phyloP scores from a whole-genome alignment of 2,113 vertebrate genomes.

The Coregonus clupeaformis region DNA sequence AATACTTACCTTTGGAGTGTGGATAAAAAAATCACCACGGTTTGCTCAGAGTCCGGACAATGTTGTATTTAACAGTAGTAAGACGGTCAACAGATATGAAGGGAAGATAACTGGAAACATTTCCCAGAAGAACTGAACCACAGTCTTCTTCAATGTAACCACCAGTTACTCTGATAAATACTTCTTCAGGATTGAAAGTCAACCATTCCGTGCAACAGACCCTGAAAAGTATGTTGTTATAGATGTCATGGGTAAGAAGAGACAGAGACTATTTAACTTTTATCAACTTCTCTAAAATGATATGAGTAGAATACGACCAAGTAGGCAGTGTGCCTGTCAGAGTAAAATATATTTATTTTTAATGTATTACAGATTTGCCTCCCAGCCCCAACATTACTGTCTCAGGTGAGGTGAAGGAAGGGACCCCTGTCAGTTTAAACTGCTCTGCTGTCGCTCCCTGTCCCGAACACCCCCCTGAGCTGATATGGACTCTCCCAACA shows the following conservation, averaged over 20 bases:
- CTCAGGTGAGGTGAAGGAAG: slow-evolving; percentile 26
- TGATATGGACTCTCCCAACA: slow-evolving; percentile 41
- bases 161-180: not conserved
- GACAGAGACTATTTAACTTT: not conserved
- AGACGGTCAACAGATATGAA: accelerated
- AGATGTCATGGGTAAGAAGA: slow-evolving; percentile 42
- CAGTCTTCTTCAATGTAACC: slow-evolving; percentile 30
- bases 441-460: slow-evolving; percentile 52
- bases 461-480: slow-evolving; percentile 29
- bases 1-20: not conserved
- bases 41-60: accelerated
- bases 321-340: too few relatives aligned
- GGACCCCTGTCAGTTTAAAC: slow-evolving; percentile 20
- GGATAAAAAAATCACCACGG: slow-evolving; percentile 7
- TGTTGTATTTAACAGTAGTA: slow-evolving; percentile 30
- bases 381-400: slow-evolving; percentile 23
- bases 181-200: slow-evolving; percentile 44
- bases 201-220: accelerated
- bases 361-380: slow-evolving; percentile 32
- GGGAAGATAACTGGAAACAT: slow-evolving; percentile 49
- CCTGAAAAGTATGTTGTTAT: not conserved
- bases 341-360: not conserved
- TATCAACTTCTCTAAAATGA: not conserved
- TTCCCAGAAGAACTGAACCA: slow-evolving; percentile 46
- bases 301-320: too few relatives aligned